Percentiles rank a stretch among this genome's conserved stretches.
Conservation (phyloP, 2,113 vertebrate genomes). For the Zosterops pallidus region DNA sequence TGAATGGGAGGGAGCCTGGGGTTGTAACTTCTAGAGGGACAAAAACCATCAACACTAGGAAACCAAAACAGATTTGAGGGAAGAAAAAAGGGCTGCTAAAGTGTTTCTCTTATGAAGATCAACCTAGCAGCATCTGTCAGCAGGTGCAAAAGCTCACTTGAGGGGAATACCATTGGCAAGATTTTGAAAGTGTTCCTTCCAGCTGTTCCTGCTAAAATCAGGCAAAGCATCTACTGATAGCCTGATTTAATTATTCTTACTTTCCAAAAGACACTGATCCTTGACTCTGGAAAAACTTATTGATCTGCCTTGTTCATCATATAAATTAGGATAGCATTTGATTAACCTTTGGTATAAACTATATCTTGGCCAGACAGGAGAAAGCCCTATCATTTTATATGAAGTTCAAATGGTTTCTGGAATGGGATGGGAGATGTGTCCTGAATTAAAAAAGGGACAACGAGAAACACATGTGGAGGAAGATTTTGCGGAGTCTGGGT, state of each 20-base stretch:
- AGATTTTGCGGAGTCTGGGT: slow-evolving; percentile 7
- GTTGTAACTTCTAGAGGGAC: not conserved
- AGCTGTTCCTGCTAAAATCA: not conserved
- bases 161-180: not conserved
- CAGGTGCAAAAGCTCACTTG: slow-evolving; percentile 7
- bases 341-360: not conserved
- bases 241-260: not conserved
- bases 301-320: not conserved
- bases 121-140: not conserved
- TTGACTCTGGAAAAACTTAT: not conserved
- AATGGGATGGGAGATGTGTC: not conserved
- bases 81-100: not conserved
- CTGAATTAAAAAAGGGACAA: slow-evolving; percentile 4
- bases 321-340: slow-evolving; percentile 19
- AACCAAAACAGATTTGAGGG: not conserved
- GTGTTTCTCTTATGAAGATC: not conserved
- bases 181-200: not conserved
- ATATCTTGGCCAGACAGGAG: not conserved
- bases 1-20: not conserved
- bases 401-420: not conserved
- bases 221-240: not conserved
- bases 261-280: not conserved
- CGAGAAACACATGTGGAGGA: not conserved
- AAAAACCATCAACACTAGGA: not conserved
- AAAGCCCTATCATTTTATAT: not conserved